Evolutionary conservation across 2,113 vertebrate species (phyloP).

Genomic region (Semicossyphus pulcher): DNA sequence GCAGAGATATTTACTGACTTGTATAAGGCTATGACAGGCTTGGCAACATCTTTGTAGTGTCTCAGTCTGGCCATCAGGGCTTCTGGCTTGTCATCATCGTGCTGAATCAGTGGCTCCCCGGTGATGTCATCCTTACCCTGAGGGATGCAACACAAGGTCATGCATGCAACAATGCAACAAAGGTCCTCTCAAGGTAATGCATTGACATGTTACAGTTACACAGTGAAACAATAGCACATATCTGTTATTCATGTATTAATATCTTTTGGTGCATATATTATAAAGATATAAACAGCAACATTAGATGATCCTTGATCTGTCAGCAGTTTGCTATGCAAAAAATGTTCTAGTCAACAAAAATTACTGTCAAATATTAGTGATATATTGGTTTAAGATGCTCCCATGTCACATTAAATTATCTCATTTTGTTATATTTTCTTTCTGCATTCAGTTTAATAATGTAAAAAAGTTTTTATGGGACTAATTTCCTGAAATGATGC

Average conservation of each 20-base stretch:
- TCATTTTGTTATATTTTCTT: no score
- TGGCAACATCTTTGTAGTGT: conserved; percentile 95
- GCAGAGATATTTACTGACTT: conserved; percentile 87
- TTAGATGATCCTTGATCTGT: no score
- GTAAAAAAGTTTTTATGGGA: not conserved
- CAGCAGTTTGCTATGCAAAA: no score
- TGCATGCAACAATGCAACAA: not conserved
- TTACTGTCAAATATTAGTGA: no score
- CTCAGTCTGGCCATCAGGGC: conserved; percentile 89
- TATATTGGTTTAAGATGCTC: no score
- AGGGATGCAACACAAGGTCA: conserved; percentile 37
- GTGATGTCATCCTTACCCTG: conserved; percentile 94
- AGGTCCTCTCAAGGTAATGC: not conserved
- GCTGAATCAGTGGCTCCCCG: conserved; percentile 90
- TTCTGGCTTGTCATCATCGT: conserved; percentile 92
- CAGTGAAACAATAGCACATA: not conserved
- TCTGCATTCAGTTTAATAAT: no score
- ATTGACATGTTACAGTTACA: not conserved
- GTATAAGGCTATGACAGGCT: conserved; percentile 94
- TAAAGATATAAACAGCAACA: no score
- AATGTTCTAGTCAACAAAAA: no score
- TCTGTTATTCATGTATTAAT: no score
- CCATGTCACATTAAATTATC: no score
- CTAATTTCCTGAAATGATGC: not conserved
- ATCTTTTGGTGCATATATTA: no score